Evolutionary conservation across 1,140 invertebrate species (phyloP).

Genomic region (Nasonia giraulti): DNA sequence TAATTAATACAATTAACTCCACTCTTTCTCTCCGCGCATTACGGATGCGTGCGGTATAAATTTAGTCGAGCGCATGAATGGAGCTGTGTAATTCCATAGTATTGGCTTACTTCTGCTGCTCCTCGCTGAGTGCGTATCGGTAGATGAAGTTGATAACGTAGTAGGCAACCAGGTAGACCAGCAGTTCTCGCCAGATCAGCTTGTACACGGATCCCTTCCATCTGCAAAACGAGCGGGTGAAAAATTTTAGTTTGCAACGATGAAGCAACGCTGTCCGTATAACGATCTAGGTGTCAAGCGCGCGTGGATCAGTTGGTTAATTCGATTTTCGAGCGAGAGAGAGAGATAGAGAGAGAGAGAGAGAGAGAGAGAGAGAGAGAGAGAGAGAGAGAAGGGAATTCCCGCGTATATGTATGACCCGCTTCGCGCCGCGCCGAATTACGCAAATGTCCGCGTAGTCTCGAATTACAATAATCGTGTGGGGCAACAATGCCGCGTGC

Average conservation of each 20-base stretch:
- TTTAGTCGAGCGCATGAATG: background rate
- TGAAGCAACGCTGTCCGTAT: too few relatives aligned
- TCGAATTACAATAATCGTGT: background rate
- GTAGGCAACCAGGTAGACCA: constrained; percentile 91
- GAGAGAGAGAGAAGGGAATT: too few relatives aligned
- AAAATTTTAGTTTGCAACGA: background rate
- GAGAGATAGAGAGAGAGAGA: too few relatives aligned
- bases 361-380: too few relatives aligned
- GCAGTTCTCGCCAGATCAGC: constrained; percentile 93
- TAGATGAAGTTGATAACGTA: constrained; percentile 92
- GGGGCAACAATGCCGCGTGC: background rate
- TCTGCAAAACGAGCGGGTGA: constrained; percentile 75
- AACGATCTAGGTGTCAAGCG: too few relatives aligned
- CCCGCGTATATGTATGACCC: background rate
- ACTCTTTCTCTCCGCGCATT: background rate
- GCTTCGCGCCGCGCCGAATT: background rate
- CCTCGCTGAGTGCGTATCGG: constrained; percentile 86
- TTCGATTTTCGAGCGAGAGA: background rate
- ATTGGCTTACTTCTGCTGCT: constrained; percentile 86
- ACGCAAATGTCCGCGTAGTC: background rate
- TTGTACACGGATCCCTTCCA: constrained; percentile 99
- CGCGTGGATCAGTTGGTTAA: too few relatives aligned
- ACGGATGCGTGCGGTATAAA: background rate
- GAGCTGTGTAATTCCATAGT: background rate
- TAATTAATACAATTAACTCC: background rate